Conservation (phyloP, 2,888 invertebrate genomes). For the Perizoma flavofasciatum region DNA sequence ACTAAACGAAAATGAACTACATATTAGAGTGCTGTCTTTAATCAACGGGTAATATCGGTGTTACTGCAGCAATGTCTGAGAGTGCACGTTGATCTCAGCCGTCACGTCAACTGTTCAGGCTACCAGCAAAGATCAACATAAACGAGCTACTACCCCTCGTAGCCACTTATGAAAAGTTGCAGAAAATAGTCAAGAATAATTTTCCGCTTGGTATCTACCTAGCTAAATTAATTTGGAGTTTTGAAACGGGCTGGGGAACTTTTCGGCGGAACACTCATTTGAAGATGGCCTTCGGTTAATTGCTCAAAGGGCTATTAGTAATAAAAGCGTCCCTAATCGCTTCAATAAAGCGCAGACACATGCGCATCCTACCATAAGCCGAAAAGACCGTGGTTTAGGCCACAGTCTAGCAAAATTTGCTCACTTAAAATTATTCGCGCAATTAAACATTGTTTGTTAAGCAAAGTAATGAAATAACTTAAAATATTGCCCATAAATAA, state of each 20-base stretch:
- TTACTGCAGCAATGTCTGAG: too few species aligned
- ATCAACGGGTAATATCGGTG: too few species aligned
- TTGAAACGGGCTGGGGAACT: slow-evolving; percentile 8
- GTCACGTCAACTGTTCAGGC: too few species aligned
- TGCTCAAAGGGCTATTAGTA: slow-evolving; percentile 63
- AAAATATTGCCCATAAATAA: too few species aligned
- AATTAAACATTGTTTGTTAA: too few species aligned
- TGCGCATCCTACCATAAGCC: slow-evolving; percentile 48
- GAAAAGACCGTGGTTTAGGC: slow-evolving; percentile 53
- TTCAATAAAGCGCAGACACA: slow-evolving; percentile 63
- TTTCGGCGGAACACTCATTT: slow-evolving; percentile 25
- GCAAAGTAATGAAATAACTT: too few species aligned
- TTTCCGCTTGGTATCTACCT: slow-evolving; percentile 1
- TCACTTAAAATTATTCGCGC: too few species aligned
- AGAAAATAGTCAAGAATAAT: slow-evolving; percentile 30
- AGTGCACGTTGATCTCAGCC: too few species aligned
- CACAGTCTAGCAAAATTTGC: too few species aligned
- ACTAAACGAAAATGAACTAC: too few species aligned
- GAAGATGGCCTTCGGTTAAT: slow-evolving; percentile 54
- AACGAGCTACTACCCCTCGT: slow-evolving; percentile 7
- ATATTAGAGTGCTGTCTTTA: too few species aligned
- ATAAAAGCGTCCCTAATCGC: slow-evolving; percentile 64
- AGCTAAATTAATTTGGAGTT: slow-evolving; percentile 14
- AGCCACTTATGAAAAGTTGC: slow-evolving; percentile 30
- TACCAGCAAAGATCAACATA: too few species aligned